Base-by-base conservation (phyloP, 2,113 vertebrate species). In the Alethe castanea region DNA sequence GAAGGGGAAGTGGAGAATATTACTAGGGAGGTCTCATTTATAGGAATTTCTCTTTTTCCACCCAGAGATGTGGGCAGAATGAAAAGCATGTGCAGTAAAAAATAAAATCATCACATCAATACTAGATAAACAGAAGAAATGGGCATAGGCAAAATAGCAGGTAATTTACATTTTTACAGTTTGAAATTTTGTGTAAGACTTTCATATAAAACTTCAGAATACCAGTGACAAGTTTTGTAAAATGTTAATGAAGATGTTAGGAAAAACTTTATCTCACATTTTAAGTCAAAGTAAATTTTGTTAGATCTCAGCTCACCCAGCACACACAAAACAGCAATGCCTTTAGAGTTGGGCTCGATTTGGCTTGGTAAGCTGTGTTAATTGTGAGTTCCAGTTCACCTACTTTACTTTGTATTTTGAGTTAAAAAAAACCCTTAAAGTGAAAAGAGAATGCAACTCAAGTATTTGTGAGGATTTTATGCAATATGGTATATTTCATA, bases 41-140 rank as follows among this genome's bases (percentile, higher is more conserved):
- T 22, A 56, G 24, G 7, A 73, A 33, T 33, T 56, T 9, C 2
- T 3, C 29, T 52, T 62, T 6, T 9, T 1, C 2, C 1, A 19
- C 12, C 6, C 16, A 11, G 2, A 19, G 10, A 52, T 14, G 9
- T 36, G 12, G 28, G 3, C 5, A 84, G 88, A 86, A 73, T 10
- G 52, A 70, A 73, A 59, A 62, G 2, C 8, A 31, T 10, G 5
- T 19, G 8, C 22, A 53, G 4, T 48, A 60, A 84, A 83, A 81
- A 54, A 29, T 8, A 45, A 50, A 40, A 5, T 23, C 10, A 38
- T 54, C 45, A 42, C 14, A 65, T 54, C 36, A 67, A 23, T 12
- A 13, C 24, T 29, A 64, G 35, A 35, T 4, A 52, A 31, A 40
- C 20, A 56, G 25, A 82, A 40, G 16, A 26, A 60, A 57, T 9